Conservation (phyloP, 1,140 invertebrate genomes). For the Dendroctonus valens region DNA sequence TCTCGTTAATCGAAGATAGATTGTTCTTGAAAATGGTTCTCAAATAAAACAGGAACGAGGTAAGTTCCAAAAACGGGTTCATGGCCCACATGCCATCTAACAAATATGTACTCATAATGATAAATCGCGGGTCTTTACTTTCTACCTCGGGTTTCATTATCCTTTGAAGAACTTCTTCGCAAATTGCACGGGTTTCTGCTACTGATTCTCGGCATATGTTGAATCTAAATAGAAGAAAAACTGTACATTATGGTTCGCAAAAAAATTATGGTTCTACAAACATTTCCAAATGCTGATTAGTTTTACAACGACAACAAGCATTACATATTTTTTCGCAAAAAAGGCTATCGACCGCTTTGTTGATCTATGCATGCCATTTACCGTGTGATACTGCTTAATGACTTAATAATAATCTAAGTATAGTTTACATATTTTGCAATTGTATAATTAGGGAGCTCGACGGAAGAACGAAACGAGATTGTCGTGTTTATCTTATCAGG, state of each 20-base stretch:
- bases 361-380: too few relatives aligned
- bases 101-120: slow-evolving; percentile 39
- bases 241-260: slow-evolving; percentile 6
- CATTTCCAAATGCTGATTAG: neutral
- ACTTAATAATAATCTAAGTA: too few relatives aligned
- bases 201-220: slow-evolving; percentile 47
- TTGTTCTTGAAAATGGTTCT: slow-evolving; percentile 27
- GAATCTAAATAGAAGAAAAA: slow-evolving; percentile 40
- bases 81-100: slow-evolving; percentile 43
- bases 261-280: neutral
- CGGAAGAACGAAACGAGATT: too few relatives aligned
- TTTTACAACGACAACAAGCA: too few relatives aligned
- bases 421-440: too few relatives aligned
- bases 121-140: slow-evolving; percentile 34
- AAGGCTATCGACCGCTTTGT: too few relatives aligned
- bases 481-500: too few relatives aligned
- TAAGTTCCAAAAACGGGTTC: slow-evolving; percentile 40
- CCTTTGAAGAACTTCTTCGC: slow-evolving; percentile 37
- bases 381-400: too few relatives aligned
- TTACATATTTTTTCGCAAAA: too few relatives aligned
- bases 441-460: too few relatives aligned
- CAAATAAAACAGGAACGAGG: slow-evolving; percentile 36
- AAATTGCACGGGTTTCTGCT: slow-evolving; percentile 45
- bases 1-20: neutral
- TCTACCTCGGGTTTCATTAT: slow-evolving; percentile 35